phyloP scores from a whole-genome alignment of 2,113 vertebrate species.

The Nesogale talazaci region DNA sequence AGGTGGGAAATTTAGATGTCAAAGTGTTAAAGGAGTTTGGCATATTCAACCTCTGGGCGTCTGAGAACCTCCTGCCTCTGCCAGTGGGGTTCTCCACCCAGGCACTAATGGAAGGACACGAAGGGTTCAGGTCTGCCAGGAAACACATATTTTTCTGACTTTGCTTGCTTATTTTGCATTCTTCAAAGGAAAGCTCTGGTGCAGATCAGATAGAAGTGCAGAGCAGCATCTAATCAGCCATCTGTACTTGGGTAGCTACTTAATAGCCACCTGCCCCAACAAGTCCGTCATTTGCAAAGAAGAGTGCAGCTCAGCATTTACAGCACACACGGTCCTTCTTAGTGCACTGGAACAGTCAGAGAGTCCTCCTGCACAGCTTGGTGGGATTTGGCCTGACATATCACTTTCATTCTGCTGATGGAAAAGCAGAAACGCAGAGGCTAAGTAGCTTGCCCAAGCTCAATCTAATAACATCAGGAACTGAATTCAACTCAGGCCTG shows the following conservation, averaged over 20 bases:
- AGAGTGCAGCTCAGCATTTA: background rate
- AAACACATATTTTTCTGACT: background rate
- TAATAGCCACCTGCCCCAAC: background rate
- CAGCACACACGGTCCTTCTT: rapidly evolving
- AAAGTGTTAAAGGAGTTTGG: too few relatives aligned
- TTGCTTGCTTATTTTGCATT: background rate
- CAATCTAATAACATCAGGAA: rapidly evolving
- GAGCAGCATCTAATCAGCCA: background rate
- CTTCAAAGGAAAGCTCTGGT: background rate
- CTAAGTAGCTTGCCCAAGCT: rapidly evolving
- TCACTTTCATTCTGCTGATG: rapidly evolving
- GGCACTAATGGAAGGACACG: background rate
- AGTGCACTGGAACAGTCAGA: rapidly evolving
- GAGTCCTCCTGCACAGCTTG: rapidly evolving
- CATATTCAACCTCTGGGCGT: background rate
- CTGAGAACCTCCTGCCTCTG: background rate
- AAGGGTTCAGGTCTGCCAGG: background rate
- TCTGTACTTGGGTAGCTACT: background rate
- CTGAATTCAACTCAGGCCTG: rapidly evolving
- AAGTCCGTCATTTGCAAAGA: background rate
- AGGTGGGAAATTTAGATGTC: too few relatives aligned
- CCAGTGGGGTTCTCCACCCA: background rate
- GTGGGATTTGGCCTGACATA: rapidly evolving
- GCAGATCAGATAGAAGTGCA: background rate
- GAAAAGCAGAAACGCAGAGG: rapidly evolving